These are phyloP conservation scores for Chitala chitala DNA, from an alignment of 2,113 vertebrate genomes.

Conservation along the genomic window DNA sequence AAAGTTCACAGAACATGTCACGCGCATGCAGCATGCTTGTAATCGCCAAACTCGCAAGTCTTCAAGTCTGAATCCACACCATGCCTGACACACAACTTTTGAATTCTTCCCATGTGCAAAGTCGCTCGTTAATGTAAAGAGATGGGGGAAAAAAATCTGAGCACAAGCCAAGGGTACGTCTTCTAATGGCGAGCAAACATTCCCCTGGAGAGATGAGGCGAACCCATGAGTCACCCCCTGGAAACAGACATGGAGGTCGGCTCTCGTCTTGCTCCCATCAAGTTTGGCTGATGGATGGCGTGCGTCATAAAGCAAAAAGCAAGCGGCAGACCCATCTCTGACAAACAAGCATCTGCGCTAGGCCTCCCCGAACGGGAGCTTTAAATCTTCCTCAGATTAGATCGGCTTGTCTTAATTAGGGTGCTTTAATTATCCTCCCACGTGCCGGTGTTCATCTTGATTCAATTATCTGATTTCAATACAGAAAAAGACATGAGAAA, in stretches of 20 bases:
- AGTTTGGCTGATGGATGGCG: constrained; percentile 41
- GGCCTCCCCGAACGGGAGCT: constrained; percentile 9
- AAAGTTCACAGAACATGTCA: neutral
- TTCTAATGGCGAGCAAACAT: constrained; percentile 6
- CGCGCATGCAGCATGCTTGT: neutral
- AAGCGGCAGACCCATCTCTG: constrained; percentile 21
- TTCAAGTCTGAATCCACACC: neutral
- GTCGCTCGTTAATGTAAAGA: neutral
- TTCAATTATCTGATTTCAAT: neutral
- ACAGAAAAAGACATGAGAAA: neutral
- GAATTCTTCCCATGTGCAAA: neutral
- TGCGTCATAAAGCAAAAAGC: constrained; percentile 20
- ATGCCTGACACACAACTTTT: neutral
- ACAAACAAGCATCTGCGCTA: constrained; percentile 32
- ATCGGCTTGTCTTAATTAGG: constrained; percentile 26
- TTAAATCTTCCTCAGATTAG: constrained; percentile 34
- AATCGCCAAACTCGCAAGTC: too few species aligned
- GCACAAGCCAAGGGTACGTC: neutral
- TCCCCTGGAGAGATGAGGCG: constrained; percentile 31
- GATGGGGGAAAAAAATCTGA: too few species aligned
- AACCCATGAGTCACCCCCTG: constrained; percentile 23
- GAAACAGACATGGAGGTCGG: neutral
- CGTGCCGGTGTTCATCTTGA: constrained; percentile 1
- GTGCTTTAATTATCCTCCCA: constrained; percentile 14
- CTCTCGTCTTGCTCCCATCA: constrained; percentile 22